A percentile compares a stretch with the other conserved stretches of the same genome.
These are phyloP conservation scores for Mandrillus leucophaeus DNA, from an alignment of 2,113 vertebrate species.

Conservation along the genomic window DNA sequence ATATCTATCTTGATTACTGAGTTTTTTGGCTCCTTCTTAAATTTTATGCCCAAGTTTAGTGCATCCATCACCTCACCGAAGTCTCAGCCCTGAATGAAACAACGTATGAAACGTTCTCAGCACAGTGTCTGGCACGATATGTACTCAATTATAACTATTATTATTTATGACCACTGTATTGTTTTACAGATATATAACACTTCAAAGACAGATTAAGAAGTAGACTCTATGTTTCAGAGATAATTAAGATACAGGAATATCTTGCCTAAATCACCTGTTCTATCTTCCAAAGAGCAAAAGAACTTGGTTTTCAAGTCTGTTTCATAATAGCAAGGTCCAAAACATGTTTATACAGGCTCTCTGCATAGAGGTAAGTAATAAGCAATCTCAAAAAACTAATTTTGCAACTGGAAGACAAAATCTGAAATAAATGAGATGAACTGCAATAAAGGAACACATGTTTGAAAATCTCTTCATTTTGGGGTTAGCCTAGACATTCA, in stretches of 20 bases:
- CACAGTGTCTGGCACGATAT: neutral
- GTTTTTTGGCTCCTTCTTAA: neutral
- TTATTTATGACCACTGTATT: neutral
- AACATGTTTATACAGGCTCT: neutral
- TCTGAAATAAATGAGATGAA: neutral
- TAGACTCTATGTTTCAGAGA: neutral
- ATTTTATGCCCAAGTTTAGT: neutral
- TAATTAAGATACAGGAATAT: neutral
- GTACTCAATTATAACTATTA: neutral
- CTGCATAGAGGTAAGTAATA: neutral
- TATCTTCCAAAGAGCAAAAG: neutral
- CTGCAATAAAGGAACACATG: neutral
- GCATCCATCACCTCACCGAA: neutral
- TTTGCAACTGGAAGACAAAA: neutral
- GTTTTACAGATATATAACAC: neutral
- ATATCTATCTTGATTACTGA: neutral
- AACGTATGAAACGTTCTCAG: neutral
- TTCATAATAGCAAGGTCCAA: neutral
- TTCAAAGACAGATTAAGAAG: conserved; percentile 6
- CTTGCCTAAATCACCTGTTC: neutral
- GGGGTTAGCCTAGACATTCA: neutral
- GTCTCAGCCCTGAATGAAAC: neutral
- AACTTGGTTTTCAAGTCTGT: neutral
- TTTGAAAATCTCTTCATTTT: neutral
- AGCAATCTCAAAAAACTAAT: neutral